phyloP scores from a whole-genome alignment of 2,888 invertebrate genomes.

The Stenolophus ochropezus region DNA sequence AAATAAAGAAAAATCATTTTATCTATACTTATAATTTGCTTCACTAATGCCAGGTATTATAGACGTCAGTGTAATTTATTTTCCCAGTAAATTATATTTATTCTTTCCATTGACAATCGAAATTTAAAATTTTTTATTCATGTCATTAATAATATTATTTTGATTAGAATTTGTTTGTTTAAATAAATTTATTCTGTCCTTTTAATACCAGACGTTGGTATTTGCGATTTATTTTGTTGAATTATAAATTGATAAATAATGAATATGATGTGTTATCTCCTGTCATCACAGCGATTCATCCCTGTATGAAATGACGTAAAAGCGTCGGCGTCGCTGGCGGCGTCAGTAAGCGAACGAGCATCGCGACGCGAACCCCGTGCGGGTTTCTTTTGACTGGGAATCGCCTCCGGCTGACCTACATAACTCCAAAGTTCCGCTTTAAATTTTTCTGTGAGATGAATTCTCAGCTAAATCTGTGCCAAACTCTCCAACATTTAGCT shows the following conservation, averaged over 20 bases:
- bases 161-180: too few species aligned
- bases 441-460: slow-evolving; percentile 29
- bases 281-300: not conserved
- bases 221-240: too few species aligned
- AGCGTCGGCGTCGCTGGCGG: slow-evolving; percentile 10
- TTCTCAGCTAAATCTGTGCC: slow-evolving; percentile 36
- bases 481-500: slow-evolving; percentile 5
- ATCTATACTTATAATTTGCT: too few species aligned
- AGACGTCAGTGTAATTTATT: too few species aligned
- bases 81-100: too few species aligned
- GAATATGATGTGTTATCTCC: not conserved
- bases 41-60: too few species aligned
- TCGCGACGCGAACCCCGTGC: not conserved
- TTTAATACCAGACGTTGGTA: too few species aligned
- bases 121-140: too few species aligned
- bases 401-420: slow-evolving; percentile 27
- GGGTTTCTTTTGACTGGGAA: slow-evolving; percentile 23
- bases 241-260: not conserved
- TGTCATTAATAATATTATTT: too few species aligned
- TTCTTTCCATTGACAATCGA: too few species aligned
- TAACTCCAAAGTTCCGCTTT: slow-evolving; percentile 28
- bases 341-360: slow-evolving; percentile 27
- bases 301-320: not conserved
- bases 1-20: too few species aligned
- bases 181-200: too few species aligned